phyloP scores from a whole-genome alignment of 2,113 vertebrate genomes.

The Paramormyrops kingsleyae region DNA sequence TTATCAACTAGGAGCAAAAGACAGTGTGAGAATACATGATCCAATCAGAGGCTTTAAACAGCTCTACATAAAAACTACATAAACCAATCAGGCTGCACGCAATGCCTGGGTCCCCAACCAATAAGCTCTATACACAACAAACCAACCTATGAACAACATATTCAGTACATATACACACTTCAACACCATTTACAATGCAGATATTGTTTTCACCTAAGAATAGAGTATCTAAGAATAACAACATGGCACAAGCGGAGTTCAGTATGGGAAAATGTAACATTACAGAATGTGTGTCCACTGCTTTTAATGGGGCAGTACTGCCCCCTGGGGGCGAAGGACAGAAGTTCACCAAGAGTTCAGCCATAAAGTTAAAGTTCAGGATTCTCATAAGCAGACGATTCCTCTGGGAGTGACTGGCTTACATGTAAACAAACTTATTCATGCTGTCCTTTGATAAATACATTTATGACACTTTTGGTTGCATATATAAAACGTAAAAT shows the following conservation, averaged over 20 bases:
- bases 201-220: background rate
- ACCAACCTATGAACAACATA: background rate
- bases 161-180: background rate
- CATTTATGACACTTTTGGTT: background rate
- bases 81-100: background rate
- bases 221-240: background rate
- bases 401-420: background rate
- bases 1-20: background rate
- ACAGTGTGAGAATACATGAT: background rate
- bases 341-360: background rate
- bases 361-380: background rate
- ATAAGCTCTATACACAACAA: background rate
- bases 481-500: background rate
- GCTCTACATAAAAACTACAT: background rate
- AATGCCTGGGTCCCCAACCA: background rate
- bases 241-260: background rate
- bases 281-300: background rate
- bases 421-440: background rate
- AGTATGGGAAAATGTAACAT: background rate
- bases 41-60: background rate
- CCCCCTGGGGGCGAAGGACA: slow-evolving; percentile 48
- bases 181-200: background rate
- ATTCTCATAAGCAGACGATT: background rate
- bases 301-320: slow-evolving; percentile 50
- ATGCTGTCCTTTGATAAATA: background rate